phyloP scores from a whole-genome alignment of 2,888 invertebrate genomes.

The Dasysyrphus tricinctus region DNA sequence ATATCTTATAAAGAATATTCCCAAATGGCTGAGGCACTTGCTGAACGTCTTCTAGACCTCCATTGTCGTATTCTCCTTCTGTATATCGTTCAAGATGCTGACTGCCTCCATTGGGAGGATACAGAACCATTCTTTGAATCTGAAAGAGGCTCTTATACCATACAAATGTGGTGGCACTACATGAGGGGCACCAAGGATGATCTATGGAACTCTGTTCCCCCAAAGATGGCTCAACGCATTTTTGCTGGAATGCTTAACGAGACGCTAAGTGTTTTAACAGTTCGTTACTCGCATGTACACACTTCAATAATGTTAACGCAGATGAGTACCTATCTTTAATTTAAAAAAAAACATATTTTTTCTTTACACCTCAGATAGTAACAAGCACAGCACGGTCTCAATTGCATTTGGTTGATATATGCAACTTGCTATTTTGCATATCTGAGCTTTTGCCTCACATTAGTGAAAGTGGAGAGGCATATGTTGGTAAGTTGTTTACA shows the following conservation, averaged over 20 bases:
- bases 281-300: conserved; percentile 90
- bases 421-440: conserved; percentile 90
- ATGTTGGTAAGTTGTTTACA: conserved; percentile 80
- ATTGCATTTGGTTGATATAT: conserved; percentile 88
- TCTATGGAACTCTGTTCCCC: conserved; percentile 94
- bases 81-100: conserved; percentile 92
- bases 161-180: conserved; percentile 95
- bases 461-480: conserved; percentile 86
- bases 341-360: not conserved
- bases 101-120: conserved; percentile 90
- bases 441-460: conserved; percentile 89
- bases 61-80: conserved; percentile 91
- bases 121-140: conserved; percentile 88
- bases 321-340: conserved; percentile 3
- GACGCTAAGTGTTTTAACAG: conserved; percentile 91
- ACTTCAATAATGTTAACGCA: conserved; percentile 26
- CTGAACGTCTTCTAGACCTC: conserved; percentile 91
- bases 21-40: conserved; percentile 93
- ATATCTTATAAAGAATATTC: conserved; percentile 89
- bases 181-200: conserved; percentile 91
- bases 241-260: conserved; percentile 94
- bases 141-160: conserved; percentile 91
- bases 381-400: conserved; percentile 86
- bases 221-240: conserved; percentile 93
- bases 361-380: conserved; percentile 84